These are phyloP conservation scores for Apamea epomidion DNA, from an alignment of 2,888 invertebrate genomes.

Conservation along the genomic window DNA sequence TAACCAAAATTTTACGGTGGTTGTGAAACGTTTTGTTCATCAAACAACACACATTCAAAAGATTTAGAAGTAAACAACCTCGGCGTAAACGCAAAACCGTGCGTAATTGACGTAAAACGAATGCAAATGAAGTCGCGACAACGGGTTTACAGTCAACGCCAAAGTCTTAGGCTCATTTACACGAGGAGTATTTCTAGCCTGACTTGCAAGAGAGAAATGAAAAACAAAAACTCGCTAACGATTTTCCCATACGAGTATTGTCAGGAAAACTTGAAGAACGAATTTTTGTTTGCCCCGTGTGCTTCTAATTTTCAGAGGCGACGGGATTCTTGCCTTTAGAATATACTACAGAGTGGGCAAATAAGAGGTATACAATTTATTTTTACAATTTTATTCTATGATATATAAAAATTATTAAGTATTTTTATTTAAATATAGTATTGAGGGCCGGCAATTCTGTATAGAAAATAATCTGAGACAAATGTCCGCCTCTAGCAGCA, in stretches of 20 bases:
- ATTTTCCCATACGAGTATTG: not conserved
- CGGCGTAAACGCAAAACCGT: constrained; percentile 21
- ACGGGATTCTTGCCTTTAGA: not conserved
- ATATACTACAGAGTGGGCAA: no score
- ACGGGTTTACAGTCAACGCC: constrained; percentile 31
- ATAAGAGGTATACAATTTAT: no score
- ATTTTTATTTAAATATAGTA: no score
- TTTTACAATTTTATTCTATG: no score
- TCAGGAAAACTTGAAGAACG: not conserved
- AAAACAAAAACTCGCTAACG: not conserved
- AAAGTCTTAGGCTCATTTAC: constrained; percentile 37
- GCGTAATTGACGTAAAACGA: constrained; percentile 33
- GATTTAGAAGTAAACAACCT: constrained; percentile 19
- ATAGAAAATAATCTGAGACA: no score
- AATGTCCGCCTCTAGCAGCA: no score
- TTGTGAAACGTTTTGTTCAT: not conserved
- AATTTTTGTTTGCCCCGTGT: not conserved
- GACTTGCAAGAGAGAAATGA: not conserved
- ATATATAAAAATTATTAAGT: no score
- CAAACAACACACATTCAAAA: constrained; percentile 7
- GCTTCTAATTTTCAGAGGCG: no score
- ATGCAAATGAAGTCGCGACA: constrained; percentile 37
- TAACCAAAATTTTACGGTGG: not conserved
- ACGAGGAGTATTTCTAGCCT: not conserved
- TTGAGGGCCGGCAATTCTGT: no score